phyloP scores from a whole-genome alignment of 1,140 invertebrate genomes.

The Elysia chlorotica region DNA sequence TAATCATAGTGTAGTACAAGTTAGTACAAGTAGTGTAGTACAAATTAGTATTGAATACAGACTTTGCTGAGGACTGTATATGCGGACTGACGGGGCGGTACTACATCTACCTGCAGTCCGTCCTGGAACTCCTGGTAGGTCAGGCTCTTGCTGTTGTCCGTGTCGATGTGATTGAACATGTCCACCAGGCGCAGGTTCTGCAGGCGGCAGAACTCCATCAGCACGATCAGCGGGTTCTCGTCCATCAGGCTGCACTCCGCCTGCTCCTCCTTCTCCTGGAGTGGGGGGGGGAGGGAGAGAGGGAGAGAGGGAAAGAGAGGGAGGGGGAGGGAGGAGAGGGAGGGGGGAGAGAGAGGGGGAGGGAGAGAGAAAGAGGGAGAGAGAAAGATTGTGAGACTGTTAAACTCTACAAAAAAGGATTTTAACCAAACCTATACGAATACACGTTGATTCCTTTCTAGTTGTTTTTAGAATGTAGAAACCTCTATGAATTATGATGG shows the following conservation, averaged over 20 bases:
- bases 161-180: conserved; percentile 44
- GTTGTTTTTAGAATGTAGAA: too few species aligned
- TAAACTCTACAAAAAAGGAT: too few species aligned
- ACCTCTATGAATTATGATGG: too few species aligned
- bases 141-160: conserved; percentile 40
- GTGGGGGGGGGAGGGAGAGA: not conserved
- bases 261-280: not conserved
- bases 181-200: conserved; percentile 45
- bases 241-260: not conserved
- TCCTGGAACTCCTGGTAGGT: conserved; percentile 38
- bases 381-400: too few species aligned
- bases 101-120: conserved; percentile 37
- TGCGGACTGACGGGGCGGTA: too few species aligned
- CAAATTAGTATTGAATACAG: too few species aligned
- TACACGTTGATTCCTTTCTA: too few species aligned
- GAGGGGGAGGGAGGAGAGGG: not conserved
- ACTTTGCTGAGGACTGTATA: too few species aligned
- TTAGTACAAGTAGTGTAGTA: too few species aligned
- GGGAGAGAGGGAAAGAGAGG: not conserved
- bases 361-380: not conserved
- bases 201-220: conserved; percentile 46
- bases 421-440: too few species aligned
- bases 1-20: too few species aligned
- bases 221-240: conserved; percentile 26
- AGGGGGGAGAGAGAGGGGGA: not conserved